These are phyloP conservation scores for Pachyuromys duprasi DNA, from an alignment of 2,797 vertebrate genomes.

Conservation along the genomic window DNA sequence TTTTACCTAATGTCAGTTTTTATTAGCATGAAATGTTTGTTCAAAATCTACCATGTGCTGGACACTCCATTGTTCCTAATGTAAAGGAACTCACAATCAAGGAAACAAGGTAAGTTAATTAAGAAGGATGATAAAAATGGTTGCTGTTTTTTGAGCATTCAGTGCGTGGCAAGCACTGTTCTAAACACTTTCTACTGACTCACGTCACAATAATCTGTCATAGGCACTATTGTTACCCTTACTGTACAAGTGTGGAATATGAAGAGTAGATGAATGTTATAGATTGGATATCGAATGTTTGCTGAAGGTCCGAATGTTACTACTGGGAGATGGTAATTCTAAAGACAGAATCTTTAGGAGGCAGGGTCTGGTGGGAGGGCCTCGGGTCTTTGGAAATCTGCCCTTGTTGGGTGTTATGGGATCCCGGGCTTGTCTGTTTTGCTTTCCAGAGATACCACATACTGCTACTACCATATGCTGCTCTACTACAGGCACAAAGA, in stretches of 20 bases:
- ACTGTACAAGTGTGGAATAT: background rate
- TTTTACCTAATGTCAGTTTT: constrained; percentile 22
- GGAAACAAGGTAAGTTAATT: constrained; percentile 18
- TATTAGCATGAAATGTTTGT: constrained; percentile 42
- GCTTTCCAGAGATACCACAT: background rate
- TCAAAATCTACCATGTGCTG: background rate
- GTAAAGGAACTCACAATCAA: constrained; percentile 46
- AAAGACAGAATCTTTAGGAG: background rate
- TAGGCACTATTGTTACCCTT: background rate
- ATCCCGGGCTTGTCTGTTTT: background rate
- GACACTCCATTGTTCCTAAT: background rate
- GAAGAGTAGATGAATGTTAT: background rate
- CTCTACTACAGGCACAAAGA: background rate
- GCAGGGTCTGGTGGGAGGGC: background rate
- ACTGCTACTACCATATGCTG: background rate
- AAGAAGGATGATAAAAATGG: constrained; percentile 11
- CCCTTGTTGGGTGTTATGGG: background rate
- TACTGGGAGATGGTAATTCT: background rate
- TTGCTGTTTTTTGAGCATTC: background rate
- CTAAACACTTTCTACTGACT: background rate
- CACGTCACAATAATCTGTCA: background rate
- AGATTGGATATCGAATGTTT: background rate
- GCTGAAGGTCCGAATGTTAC: no score
- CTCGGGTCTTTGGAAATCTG: background rate
- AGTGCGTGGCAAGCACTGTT: background rate